Base-by-base conservation (phyloP, 2,888 invertebrate species). In the Polydrusus cervinus region DNA sequence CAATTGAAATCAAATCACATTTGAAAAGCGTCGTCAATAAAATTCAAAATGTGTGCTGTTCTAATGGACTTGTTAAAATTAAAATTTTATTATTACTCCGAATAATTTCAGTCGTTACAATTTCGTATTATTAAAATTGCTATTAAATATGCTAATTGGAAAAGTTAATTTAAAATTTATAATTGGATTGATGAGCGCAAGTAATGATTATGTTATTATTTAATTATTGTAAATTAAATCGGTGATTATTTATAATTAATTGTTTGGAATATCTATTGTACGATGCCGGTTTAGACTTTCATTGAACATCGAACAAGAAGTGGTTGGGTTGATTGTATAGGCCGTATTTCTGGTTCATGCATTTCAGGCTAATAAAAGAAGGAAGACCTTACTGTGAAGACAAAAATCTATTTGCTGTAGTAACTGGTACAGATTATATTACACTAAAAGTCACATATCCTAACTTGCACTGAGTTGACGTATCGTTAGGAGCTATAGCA, bases 191-290 rank as follows among this genome's bases (percentile, higher is more conserved):
- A 43, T 43, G 43, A 43, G 43, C n/a, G 6, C 7, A 43, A 43
- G n/a, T 43, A n/a, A 43, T 43, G n/a, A 43, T 34, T 34, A 43
- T 43, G n/a, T 43, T 43, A 43, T 43, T 43, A 43, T 43, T 43
- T 43, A 9, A n/a, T 43, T 43, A 43, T 43, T 43, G 1, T 43
- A n/a, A 43, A n/a, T 43, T 13, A 13, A 43, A 43, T n/a, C 1
- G n/a, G 3, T 11, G n/a, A 13, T 43, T 43, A 43, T n/a, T 13
- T 43, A 13, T 43, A 7, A 40, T 40, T 10, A 43, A 43, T 43
- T 43, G 13, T 43, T 43, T 11, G n/a, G n/a, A 6, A 43, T 43
- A n/a, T 3, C 43, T 43, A n/a, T 43, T 13, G 7, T 1, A n/a
- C 13, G 2, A 9, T 43, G n/a, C n/a, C n/a, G n/a, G n/a, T n/a